phyloP scores from a whole-genome alignment of 2,888 invertebrate species.

The Charanyca ferruginea region DNA sequence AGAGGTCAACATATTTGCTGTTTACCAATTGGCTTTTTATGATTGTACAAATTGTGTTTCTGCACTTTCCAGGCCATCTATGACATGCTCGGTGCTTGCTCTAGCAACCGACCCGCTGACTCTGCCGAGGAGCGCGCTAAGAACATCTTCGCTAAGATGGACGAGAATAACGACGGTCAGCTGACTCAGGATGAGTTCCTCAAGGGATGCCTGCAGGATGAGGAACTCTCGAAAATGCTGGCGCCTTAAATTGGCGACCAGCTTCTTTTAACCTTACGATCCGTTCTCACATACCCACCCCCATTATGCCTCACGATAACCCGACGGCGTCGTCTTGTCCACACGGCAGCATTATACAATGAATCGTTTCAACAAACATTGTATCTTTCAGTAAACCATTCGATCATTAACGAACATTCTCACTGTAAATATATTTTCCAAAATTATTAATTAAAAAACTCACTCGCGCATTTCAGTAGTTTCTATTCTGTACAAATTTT shows the following conservation, averaged over 20 bases:
- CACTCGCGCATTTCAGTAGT: slow-evolving; percentile 34
- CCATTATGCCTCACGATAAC: slow-evolving; percentile 74
- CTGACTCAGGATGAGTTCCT: slow-evolving; percentile 99
- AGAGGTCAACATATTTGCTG: neutral
- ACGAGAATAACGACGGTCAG: slow-evolving; percentile 99
- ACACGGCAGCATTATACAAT: slow-evolving; percentile 65
- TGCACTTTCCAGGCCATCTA: slow-evolving; percentile 97
- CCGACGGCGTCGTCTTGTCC: slow-evolving; percentile 75
- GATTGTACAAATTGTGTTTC: slow-evolving; percentile 33
- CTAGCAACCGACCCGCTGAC: slow-evolving; percentile 98
- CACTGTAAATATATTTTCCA: slow-evolving; percentile 59
- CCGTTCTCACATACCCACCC: slow-evolving; percentile 70
- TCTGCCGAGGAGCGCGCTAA: slow-evolving; percentile 99
- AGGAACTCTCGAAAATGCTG: slow-evolving; percentile 98
- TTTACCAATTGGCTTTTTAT: neutral
- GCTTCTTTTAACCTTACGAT: slow-evolving; percentile 59
- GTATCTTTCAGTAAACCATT: slow-evolving; percentile 28
- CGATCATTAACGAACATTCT: slow-evolving; percentile 44
- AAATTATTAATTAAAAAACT: slow-evolving; percentile 47
- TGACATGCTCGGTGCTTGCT: slow-evolving; percentile 99
- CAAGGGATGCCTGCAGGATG: slow-evolving; percentile 99
- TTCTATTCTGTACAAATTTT: slow-evolving; percentile 35
- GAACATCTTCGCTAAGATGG: slow-evolving; percentile 99
- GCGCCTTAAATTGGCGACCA: slow-evolving; percentile 94
- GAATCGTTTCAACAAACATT: slow-evolving; percentile 22